Evolutionary conservation across 1,140 invertebrate species (phyloP).

Genomic region (Phenacoccus solenopsis): DNA sequence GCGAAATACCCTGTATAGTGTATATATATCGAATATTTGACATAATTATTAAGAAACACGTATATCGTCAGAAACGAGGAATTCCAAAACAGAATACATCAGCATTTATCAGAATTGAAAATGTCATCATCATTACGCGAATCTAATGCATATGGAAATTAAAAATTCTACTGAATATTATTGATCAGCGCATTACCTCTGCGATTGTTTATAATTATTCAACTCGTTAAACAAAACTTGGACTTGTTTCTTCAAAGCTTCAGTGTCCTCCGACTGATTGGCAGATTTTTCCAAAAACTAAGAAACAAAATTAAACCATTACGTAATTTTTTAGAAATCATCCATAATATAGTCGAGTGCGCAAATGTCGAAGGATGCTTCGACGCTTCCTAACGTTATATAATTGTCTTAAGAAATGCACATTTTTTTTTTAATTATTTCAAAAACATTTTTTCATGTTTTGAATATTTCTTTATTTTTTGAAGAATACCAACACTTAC

Average conservation of each 20-base stretch:
- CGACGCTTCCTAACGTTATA: too few species aligned
- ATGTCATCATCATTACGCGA: background rate
- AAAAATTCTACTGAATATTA: too few species aligned
- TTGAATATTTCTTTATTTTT: too few species aligned
- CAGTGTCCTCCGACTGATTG: background rate
- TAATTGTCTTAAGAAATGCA: too few species aligned
- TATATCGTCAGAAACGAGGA: background rate
- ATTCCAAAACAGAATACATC: background rate
- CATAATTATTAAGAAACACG: background rate
- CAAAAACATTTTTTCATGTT: too few species aligned
- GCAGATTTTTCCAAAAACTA: background rate
- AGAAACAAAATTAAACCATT: background rate
- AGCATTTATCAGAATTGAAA: background rate
- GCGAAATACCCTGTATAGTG: too few species aligned
- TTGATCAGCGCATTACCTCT: too few species aligned
- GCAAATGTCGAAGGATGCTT: too few species aligned
- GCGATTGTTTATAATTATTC: background rate
- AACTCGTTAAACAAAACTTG: background rate
- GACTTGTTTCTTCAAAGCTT: conserved; percentile 8
- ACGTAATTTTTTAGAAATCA: background rate
- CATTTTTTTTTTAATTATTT: too few species aligned
- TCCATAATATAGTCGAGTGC: background rate
- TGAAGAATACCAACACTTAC: too few species aligned
- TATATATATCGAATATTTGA: too few species aligned
- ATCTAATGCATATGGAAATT: too few species aligned